Evolutionary conservation across 2,888 invertebrate genomes (phyloP).

Genomic region (Coleophora deauratella): DNA sequence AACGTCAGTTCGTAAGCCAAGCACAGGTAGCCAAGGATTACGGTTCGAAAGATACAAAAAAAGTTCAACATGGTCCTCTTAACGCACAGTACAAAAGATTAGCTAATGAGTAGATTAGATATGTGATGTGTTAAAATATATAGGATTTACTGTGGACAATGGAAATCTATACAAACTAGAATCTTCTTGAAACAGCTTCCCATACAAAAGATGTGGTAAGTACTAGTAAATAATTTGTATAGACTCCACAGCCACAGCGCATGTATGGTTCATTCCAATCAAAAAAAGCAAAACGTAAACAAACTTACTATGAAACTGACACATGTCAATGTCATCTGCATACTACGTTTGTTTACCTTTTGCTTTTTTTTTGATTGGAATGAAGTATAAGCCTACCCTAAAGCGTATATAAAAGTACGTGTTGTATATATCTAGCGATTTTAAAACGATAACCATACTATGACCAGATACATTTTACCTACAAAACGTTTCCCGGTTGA

Average conservation of each 20-base stretch:
- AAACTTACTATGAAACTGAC: no score
- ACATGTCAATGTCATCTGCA: no score
- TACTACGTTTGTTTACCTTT: no score
- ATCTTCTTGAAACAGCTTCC: slow-evolving; percentile 4
- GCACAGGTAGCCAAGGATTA: slow-evolving; percentile 1
- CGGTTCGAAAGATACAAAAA: slow-evolving; percentile 1
- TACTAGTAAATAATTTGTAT: slow-evolving; percentile 3
- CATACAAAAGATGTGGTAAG: not conserved
- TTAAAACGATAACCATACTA: slow-evolving; percentile 47
- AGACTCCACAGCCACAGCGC: not conserved
- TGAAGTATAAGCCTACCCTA: slow-evolving; percentile 47
- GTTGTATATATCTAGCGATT: slow-evolving; percentile 49
- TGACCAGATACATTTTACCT: slow-evolving; percentile 49
- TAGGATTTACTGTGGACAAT: slow-evolving; percentile 26
- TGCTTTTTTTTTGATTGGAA: no score
- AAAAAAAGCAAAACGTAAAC: no score
- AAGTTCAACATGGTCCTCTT: slow-evolving; percentile 51
- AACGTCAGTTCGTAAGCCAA: slow-evolving; percentile 4
- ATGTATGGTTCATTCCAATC: slow-evolving; percentile 25
- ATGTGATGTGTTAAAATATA: slow-evolving; percentile 65
- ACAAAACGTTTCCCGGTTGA: slow-evolving; percentile 25
- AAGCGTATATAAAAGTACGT: slow-evolving; percentile 55
- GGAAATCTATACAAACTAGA: slow-evolving; percentile 24
- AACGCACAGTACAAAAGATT: slow-evolving; percentile 58
- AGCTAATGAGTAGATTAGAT: slow-evolving; percentile 63